Base-by-base conservation (phyloP, 1,140 invertebrate species). In the Mizuhopecten yessoensis region DNA sequence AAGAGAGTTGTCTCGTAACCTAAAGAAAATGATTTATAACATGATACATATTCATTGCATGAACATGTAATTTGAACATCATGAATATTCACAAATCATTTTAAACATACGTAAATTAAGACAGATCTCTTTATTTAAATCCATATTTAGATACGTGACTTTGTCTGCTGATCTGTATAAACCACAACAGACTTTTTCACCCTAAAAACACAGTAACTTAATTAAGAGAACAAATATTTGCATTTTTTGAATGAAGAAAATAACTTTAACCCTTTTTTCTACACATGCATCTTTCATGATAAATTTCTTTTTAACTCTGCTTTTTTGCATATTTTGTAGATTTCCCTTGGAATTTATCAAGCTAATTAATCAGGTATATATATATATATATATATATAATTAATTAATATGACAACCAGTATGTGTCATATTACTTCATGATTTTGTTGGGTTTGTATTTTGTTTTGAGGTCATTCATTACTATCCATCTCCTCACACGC, bases 11-110 rank as follows among this genome's bases (percentile, higher is more conserved):
- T 75, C n/a, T 75, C 13, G 20, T 57, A 20, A 5, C 23, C 1
- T 75, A 75, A 5, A 17, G 29, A 75, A 75, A 75, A 75, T 75
- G 57, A 75, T 75, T 75, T 75, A 75, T 75, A 75, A 75, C 57
- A 29, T 75, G 57, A 75, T 75, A 29, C 57, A 75, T 75, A 75
- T 75, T 75, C 57, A 75, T 75, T n/a, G 57, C 57, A 75, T 75
- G 42, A 45, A 45, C 42, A 45, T 13, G 57, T 75, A 75, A 75
- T 75, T 75, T 75, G 57, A 29, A 75, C 23, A 75, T 75, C 17
- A 75, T 75, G 29, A 75, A 75, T 75, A 75, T 75, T 75, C 45
- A 49, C 45, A 13, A 13, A 49, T 20, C 20, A 49, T 20, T 17
- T n/a, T 49, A 49, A 20, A 2, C 45, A 75, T 9, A 29, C 17